Evolutionary conservation across 2,888 invertebrate genomes (phyloP), one percentile per base, ranked within the genome.

Genomic region (Tetragnatha montana): DNA sequence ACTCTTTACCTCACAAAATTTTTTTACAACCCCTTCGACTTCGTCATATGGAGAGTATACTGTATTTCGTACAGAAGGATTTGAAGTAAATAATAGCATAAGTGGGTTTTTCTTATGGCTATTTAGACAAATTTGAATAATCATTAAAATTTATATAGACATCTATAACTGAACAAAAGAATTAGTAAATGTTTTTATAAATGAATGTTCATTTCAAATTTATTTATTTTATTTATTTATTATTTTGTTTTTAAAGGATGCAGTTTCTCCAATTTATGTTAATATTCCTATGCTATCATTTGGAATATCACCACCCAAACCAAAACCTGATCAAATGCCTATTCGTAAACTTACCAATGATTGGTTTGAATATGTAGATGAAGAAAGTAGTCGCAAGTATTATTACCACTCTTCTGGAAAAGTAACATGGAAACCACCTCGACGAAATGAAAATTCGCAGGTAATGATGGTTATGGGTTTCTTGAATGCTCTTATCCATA

Each of bases 351-450:
- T 92, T 19, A 86, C 90, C n/a, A 91, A 93, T 85, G 91, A 92
- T 71, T 94, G 94, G 94, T 93, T 93, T 21, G 93, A 93, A 87
- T 94, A 93, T 91, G 92, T 92, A 12, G 93, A 94, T 84, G 87
- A 91, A 12, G 89, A 89, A 76, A 91, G 90, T n/a, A 93, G 93
- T 17, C 91, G 94, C 21, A 92, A 92, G 8, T 94, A 93, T 91
- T 94, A 93, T 91, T 93, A 93, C 87, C 93, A 94, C 91, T 92
- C 92, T 21, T 93, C 93, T 22, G 92, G 92, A 6, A 93, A 93
- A 90, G 92, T 93, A 22, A 93, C 93, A 3, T 94, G 93, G 93
- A 94, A 94, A 91, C 94, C 94, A 8, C 94, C 94, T 19, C 73
- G 92, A 74, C 86, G 92, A 12, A 84, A 75, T 73, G 90, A 89